Evolutionary conservation across 2,113 vertebrate species (phyloP), one percentile per base, ranked within the genome.

Genomic region (Thymallus thymallus): DNA sequence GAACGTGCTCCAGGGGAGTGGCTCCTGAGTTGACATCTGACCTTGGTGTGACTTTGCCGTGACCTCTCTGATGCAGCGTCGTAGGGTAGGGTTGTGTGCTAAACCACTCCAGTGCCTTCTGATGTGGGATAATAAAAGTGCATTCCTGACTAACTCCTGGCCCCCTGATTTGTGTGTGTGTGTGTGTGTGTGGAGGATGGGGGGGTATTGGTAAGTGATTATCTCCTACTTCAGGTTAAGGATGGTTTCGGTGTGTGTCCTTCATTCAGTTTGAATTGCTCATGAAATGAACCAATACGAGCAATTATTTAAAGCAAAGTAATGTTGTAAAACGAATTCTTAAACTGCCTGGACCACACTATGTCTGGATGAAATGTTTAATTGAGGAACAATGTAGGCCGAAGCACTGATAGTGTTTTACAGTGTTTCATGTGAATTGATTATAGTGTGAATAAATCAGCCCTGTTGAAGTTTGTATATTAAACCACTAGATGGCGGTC

Each of bases 141-240:
- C 88, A 90, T 91, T 91, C 88, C 87, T 84, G 81, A 90, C 84
- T 79, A 80, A 86, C 72, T 22, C 18, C n/a, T 30, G 62, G 75
- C 9, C 35, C 9, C 35, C 9, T 76, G 20, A 4, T 5, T 10
- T 51, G 35, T 22, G 0, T 20, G 6, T 24, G 60, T 66, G 51
- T n/a, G n/a, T 1, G n/a, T 61, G 20, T 71, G 13, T 18, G 20
- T 30, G 32, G 51, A n/a, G 68, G 22, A 22, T 48, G 46, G 22
- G 23, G 46, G 45, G 46, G 3, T 22, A 99, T 91, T 99, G 97
- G 79, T 99, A 99, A n/a, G 97, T 96, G 1, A 99, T 98, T 84
- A 99, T 99, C 80, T 99, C 98, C 88, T 99, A 97, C 81, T 99
- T 98, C 75, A 99, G 92, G 89, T 98, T 99, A 65, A 98, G 92